Evolutionary conservation across 2,113 vertebrate species (phyloP), one percentile per base, ranked within the genome.

Genomic region (Larimichthys polyactis): DNA sequence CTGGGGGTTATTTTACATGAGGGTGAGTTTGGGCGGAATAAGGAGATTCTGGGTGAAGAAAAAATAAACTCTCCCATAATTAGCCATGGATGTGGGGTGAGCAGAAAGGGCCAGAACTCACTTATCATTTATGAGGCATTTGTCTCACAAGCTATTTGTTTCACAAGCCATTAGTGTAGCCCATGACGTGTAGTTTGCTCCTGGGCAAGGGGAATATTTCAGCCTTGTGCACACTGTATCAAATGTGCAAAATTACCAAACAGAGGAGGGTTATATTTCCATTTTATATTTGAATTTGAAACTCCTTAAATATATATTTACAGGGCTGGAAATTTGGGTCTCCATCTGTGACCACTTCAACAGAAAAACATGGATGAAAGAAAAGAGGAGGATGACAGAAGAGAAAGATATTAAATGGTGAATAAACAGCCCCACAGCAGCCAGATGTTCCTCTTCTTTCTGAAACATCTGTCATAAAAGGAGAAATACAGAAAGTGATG

Each of bases 391-490:
- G 17, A 51, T 69, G 55, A 65, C 29, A 82, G 57, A 60, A 22
- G 44, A 75, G 48, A 71, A 48, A 78, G 52, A 83, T 74, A 60
- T 69, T 57, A 75, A 71, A 77, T 81, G 51, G 64, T 79, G 83
- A 87, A 82, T 84, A 81, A 91, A 89, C 81, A 90, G 90, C 91
- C 92, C 62, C 40, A 64, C 78, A 81, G 90, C 86, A 75, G 76
- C 88, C 91, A 94, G 93, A 54, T 92, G 92, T 91, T 91, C 78
- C 27, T 74, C 36, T 51, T 71, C 59, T 81, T 67, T 83, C 65
- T 86, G 67, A 79, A 88, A 90, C 92, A 92, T 92, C 87, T 92
- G 91, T 82, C 62, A 64, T 49, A 60, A 55, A 65, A 63, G 55
- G 32, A 71, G 24, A 85, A 63, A 78, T 29, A 48, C 20, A 20